These are phyloP conservation scores for Eupithecia pulchellata DNA, from an alignment of 2,888 invertebrate genomes.

Conservation along the genomic window DNA sequence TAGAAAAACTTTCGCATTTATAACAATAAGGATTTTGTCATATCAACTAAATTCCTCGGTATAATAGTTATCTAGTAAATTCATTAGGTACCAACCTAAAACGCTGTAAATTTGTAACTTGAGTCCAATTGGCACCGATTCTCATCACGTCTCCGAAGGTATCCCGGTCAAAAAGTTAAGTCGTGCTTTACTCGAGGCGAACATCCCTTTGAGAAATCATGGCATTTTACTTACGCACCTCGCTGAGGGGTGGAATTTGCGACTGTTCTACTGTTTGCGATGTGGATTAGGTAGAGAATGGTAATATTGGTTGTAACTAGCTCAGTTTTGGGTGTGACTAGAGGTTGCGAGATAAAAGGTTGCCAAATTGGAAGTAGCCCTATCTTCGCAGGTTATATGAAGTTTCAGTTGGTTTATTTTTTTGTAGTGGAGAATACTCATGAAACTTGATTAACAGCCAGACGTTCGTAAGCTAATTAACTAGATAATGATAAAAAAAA, in stretches of 20 bases:
- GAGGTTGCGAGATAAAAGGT: background rate
- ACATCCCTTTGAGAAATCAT: constrained; percentile 83
- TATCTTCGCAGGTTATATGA: background rate
- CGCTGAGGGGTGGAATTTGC: constrained; percentile 52
- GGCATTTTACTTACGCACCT: constrained; percentile 65
- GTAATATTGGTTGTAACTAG: constrained; percentile 19
- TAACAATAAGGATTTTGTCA: no score
- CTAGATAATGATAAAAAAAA: background rate
- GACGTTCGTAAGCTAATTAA: background rate
- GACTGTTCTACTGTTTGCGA: constrained; percentile 35
- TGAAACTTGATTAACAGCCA: background rate
- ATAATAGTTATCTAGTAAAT: background rate
- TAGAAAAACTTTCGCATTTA: no score
- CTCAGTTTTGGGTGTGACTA: background rate
- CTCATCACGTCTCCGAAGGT: constrained; percentile 78
- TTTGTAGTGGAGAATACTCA: background rate
- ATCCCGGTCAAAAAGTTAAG: constrained; percentile 83
- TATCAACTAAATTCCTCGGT: no score
- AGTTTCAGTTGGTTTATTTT: background rate
- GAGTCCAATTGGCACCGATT: constrained; percentile 57
- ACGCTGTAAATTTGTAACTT: constrained; percentile 34
- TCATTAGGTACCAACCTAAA: background rate
- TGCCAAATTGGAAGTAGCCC: background rate
- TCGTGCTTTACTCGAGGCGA: constrained; percentile 72
- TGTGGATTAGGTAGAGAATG: constrained; percentile 26